phyloP scores from a whole-genome alignment of 2,797 vertebrate genomes.

The Oryzias sinensis region DNA sequence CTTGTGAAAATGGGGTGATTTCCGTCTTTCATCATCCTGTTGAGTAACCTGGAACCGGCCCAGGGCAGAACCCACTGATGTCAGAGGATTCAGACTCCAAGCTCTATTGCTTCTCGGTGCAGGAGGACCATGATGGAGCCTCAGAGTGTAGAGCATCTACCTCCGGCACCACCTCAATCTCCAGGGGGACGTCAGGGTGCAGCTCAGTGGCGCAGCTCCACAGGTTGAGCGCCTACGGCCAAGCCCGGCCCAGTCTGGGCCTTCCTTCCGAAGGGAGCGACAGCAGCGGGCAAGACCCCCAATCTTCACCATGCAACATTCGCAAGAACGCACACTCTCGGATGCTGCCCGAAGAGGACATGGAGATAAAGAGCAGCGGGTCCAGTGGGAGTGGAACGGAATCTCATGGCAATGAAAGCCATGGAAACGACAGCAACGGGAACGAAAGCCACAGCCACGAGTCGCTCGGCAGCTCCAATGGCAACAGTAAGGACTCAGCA shows the following conservation, averaged over 20 bases:
- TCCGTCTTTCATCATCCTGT: conserved; percentile 4
- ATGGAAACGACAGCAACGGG: conserved; percentile 78
- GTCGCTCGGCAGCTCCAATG: conserved; percentile 75
- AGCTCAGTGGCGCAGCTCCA: conserved; percentile 72
- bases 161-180: conserved; percentile 43
- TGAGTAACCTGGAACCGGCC: conserved; percentile 20
- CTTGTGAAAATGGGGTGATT: conserved; percentile 64
- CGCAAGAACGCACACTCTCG: conserved; percentile 63
- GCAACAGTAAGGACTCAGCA: conserved; percentile 84
- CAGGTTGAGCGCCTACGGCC: conserved; percentile 77
- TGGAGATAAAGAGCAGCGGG: conserved; percentile 88
- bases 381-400: conserved; percentile 84
- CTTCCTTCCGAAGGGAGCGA: conserved; percentile 80
- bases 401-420: conserved; percentile 77
- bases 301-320: conserved; percentile 43
- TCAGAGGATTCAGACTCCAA: conserved; percentile 73
- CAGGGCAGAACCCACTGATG: conserved; percentile 54
- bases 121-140: conserved; percentile 66
- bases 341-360: conserved; percentile 79
- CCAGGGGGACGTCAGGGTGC: conserved; percentile 48
- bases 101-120: conserved; percentile 65
- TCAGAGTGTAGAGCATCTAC: conserved; percentile 44
- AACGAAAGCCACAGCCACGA: conserved; percentile 79
- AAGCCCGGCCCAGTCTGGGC: conserved; percentile 70
- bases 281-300: conserved; percentile 71